Conservation (phyloP, 2,113 vertebrate genomes). For the Daboia siamensis region DNA sequence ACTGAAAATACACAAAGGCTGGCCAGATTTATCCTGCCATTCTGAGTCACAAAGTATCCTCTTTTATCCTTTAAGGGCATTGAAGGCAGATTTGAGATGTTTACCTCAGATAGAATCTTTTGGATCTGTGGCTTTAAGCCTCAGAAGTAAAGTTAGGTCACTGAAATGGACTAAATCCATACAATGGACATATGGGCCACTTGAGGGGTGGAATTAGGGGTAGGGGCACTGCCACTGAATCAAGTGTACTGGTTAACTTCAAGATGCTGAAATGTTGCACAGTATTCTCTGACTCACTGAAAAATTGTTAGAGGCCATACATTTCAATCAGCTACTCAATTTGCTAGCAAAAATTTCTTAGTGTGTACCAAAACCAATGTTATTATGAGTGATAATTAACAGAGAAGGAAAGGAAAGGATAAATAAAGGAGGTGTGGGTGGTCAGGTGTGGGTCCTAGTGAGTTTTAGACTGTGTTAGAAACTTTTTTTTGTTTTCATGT, state of each 20-base stretch:
- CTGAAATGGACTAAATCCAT: background rate
- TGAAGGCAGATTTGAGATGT: background rate
- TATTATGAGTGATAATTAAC: background rate
- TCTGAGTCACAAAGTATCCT: too few species aligned
- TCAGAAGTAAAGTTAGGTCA: background rate
- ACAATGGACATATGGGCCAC: background rate
- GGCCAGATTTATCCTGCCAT: background rate
- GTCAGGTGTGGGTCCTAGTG: background rate
- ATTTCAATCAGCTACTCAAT: background rate
- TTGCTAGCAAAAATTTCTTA: background rate
- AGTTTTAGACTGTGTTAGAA: background rate
- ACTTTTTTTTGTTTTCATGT: background rate
- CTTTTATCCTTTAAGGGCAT: background rate
- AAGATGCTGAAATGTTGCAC: background rate
- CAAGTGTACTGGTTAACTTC: background rate
- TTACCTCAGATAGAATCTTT: background rate
- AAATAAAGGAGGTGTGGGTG: background rate
- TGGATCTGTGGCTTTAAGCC: background rate
- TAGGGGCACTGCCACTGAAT: background rate
- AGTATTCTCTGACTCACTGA: background rate
- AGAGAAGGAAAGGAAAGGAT: background rate
- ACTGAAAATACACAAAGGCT: background rate
- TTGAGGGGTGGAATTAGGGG: background rate
- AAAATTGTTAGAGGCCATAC: background rate
- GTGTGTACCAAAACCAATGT: background rate